Conservation (phyloP, 2,797 vertebrate species). For the Tarsius wallacei region DNA sequence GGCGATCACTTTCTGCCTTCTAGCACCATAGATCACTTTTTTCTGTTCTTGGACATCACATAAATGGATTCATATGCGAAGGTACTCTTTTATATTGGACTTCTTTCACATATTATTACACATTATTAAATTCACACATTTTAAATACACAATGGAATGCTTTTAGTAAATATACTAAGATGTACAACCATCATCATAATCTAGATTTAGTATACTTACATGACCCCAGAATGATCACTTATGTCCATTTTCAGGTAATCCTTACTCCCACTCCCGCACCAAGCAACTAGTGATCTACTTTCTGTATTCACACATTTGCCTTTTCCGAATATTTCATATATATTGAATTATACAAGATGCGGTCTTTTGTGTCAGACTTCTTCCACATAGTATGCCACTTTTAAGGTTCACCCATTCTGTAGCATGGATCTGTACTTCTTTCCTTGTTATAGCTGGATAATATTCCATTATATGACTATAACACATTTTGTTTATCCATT, state of each 20-base stretch:
- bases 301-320: not conserved
- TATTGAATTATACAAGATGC: not conserved
- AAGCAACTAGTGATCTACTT: not conserved
- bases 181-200: not conserved
- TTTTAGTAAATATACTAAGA: not conserved
- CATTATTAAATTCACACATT: not conserved
- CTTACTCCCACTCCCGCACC: not conserved
- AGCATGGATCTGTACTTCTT: not conserved
- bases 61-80: not conserved
- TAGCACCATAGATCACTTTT: not conserved
- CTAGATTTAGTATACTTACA: constrained; percentile 6
- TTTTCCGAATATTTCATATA: not conserved
- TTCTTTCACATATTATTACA: not conserved
- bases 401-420: not conserved
- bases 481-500: not conserved
- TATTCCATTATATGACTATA: not conserved
- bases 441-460: not conserved
- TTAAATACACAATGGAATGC: not conserved
- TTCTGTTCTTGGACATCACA: not conserved
- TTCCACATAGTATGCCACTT: not conserved
- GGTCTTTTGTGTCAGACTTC: not conserved
- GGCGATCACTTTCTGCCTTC: not conserved
- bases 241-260: not conserved
- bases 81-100: not conserved
- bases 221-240: not conserved